Evolutionary conservation across 2,797 vertebrate species (phyloP).

Genomic region (Lates japonicus): DNA sequence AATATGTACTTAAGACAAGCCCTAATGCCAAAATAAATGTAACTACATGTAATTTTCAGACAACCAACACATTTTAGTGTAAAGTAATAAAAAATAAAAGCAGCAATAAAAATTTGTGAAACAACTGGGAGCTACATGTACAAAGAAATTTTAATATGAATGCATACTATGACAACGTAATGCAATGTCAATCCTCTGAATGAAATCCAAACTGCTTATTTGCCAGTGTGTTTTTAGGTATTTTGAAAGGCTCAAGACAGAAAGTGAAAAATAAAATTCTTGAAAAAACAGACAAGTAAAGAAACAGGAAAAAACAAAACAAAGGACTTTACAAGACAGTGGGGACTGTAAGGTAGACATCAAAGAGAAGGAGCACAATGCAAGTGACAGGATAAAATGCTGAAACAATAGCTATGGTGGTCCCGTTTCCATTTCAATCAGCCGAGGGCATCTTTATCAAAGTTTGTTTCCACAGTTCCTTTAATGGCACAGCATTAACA

Average conservation of each 20-base stretch:
- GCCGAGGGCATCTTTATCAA: constrained; percentile 22
- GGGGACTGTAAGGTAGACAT: constrained; percentile 45
- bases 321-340: constrained; percentile 4
- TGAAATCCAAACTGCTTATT: background rate
- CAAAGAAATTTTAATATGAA: background rate
- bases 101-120: background rate
- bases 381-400: constrained; percentile 36
- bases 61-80: background rate
- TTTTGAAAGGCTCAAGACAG: background rate
- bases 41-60: background rate
- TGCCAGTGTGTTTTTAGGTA: background rate
- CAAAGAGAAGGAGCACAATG: constrained; percentile 53
- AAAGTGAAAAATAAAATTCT: background rate
- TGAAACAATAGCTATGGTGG: constrained; percentile 45
- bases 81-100: background rate
- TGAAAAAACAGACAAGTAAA: background rate
- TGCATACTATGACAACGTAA: background rate
- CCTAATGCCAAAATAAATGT: background rate
- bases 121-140: background rate
- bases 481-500: constrained; percentile 38
- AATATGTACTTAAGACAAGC: background rate
- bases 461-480: constrained; percentile 37
- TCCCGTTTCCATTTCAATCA: constrained; percentile 63
- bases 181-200: background rate
- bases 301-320: background rate